Conservation (phyloP, 2,113 vertebrate species). For the Neomonachus schauinslandi region DNA sequence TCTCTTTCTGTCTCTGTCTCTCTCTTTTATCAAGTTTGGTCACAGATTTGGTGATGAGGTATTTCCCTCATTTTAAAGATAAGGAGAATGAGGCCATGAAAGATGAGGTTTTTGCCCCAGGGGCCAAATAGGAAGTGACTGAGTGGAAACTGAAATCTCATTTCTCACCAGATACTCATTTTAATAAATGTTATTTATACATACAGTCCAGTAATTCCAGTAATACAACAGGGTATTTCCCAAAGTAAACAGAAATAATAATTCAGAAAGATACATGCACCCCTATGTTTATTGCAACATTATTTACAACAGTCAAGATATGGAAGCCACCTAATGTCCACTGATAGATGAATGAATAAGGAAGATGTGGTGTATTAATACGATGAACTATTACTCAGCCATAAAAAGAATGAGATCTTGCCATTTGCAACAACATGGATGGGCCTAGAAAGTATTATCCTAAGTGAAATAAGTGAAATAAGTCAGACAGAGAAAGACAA, state of each 20-base stretch:
- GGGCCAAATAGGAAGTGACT: background rate
- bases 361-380: background rate
- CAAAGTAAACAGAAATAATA: background rate
- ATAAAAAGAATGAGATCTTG: background rate
- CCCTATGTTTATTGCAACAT: background rate
- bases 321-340: background rate
- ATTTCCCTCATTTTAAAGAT: constrained; percentile 9
- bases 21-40: background rate
- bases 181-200: background rate
- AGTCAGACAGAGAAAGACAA: background rate
- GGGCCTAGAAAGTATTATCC: background rate
- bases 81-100: background rate
- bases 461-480: background rate
- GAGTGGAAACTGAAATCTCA: background rate
- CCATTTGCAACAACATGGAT: background rate
- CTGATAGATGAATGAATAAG: background rate
- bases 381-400: background rate
- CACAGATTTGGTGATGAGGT: background rate
- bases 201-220: background rate
- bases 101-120: background rate
- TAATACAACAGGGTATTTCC: background rate
- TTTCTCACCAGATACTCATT: background rate
- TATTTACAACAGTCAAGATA: background rate
- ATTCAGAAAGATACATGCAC: background rate
- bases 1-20: background rate